These are phyloP conservation scores for Sarcophaga caerulescens DNA, from an alignment of 2,888 invertebrate species.

Conservation along the genomic window DNA sequence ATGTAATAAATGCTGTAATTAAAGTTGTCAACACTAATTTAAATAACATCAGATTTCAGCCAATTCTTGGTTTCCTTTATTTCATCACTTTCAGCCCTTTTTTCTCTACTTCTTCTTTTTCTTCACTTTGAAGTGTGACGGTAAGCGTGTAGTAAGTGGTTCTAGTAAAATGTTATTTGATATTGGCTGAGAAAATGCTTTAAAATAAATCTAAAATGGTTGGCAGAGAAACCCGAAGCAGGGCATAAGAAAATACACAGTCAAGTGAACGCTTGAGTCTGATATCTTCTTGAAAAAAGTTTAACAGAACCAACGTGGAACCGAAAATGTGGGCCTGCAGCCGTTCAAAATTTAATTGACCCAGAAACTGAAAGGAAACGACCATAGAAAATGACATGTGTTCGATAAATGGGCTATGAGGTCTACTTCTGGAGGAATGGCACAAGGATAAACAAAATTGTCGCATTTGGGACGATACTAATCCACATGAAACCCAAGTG, in stretches of 20 bases:
- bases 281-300: not conserved
- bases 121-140: not conserved
- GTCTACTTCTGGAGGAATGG: too few relatives aligned
- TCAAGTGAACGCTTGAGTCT: too few relatives aligned
- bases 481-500: too few relatives aligned
- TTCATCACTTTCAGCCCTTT: not conserved
- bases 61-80: not conserved
- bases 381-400: too few relatives aligned
- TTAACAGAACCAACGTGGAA: not conserved
- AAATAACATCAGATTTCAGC: slow-evolving; percentile 53
- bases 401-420: too few relatives aligned
- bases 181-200: slow-evolving; percentile 29
- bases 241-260: not conserved
- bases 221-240: not conserved
- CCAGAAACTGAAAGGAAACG: too few relatives aligned
- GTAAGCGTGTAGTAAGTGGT: not conserved
- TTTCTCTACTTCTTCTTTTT: not conserved
- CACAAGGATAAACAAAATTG: too few relatives aligned
- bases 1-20: slow-evolving; percentile 59
- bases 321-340: too few relatives aligned
- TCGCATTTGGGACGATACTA: too few relatives aligned
- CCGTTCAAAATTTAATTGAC: too few relatives aligned
- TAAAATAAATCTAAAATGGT: not conserved
- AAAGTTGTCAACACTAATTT: slow-evolving; percentile 61
- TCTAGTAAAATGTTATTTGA: slow-evolving; percentile 41